phyloP scores from a whole-genome alignment of 2,888 invertebrate genomes.

The Ecliptopera silaceata region DNA sequence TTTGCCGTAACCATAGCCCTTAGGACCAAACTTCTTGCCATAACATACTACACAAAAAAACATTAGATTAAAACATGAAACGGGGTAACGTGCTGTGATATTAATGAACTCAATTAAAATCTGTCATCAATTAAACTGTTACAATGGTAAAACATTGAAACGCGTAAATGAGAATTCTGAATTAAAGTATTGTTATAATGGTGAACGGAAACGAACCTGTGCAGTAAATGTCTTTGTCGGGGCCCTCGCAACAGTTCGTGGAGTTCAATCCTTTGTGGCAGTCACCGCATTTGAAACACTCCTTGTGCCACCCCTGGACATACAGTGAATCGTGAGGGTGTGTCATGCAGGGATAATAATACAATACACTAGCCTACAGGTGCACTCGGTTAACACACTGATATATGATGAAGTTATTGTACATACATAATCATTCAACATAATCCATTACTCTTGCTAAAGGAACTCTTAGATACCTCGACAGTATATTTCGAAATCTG shows the following conservation, averaged over 20 bases:
- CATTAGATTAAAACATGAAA: constrained; percentile 52
- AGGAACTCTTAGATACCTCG: constrained; percentile 85
- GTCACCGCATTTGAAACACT: constrained; percentile 96
- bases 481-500: constrained; percentile 96
- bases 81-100: constrained; percentile 38
- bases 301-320: constrained; percentile 94
- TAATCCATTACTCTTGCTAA: constrained; percentile 34
- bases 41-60: constrained; percentile 91
- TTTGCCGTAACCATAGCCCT: constrained; percentile 98
- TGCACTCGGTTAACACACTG: constrained; percentile 70
- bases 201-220: constrained; percentile 87
- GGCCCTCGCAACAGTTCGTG: constrained; percentile 95
- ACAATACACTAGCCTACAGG: constrained; percentile 45
- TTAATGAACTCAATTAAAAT: constrained; percentile 36
- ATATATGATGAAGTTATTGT: constrained; percentile 58
- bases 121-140: constrained; percentile 13
- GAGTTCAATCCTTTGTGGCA: constrained; percentile 95
- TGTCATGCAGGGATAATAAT: constrained; percentile 61
- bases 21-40: constrained; percentile 98
- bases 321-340: constrained; percentile 70
- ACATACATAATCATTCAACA: constrained; percentile 48
- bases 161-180: constrained; percentile 19
- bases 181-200: constrained; percentile 27
- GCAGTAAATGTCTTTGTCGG: constrained; percentile 98
- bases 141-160: constrained; percentile 29